Base-by-base conservation (phyloP, 2,888 invertebrate species). In the Ellobium chinense region DNA sequence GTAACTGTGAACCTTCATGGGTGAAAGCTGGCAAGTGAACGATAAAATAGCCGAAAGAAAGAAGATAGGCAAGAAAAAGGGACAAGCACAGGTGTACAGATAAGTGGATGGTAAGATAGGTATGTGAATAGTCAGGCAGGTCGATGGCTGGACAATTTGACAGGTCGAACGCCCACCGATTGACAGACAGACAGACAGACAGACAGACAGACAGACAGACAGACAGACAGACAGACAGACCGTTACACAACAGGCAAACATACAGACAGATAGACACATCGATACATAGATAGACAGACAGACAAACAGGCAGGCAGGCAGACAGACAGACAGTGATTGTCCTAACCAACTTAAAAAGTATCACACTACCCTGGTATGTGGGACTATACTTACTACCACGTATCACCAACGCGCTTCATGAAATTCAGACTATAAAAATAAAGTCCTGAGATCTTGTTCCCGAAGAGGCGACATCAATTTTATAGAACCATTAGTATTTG, bases 1-100 rank as follows among this genome's bases (percentile, higher is more conserved):
- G n/a, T n/a, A n/a, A n/a, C n/a, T n/a, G n/a, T n/a, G n/a, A n/a
- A n/a, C n/a, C n/a, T n/a, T n/a, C n/a, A n/a, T n/a, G n/a, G n/a
- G n/a, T n/a, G n/a, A n/a, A n/a, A n/a, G n/a, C n/a, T n/a, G n/a
- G n/a, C n/a, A n/a, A n/a, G n/a, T n/a, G n/a, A n/a, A n/a, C n/a
- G n/a, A n/a, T n/a, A n/a, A n/a, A n/a, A n/a, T n/a, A n/a, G n/a
- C n/a, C n/a, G n/a, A n/a, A n/a, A n/a, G n/a, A n/a, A n/a, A n/a
- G n/a, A n/a, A 60, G 60, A 60, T 60, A 60, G 60, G n/a, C n/a
- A 60, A n/a, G n/a, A 14, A 24, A n/a, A 27, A 60, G 60, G n/a
- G 7, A 24, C 12, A 27, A 14, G 7, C 12, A 60, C n/a, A 60
- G 27, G n/a, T 60, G 60, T 5, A 27, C n/a, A 60, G 60, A 60